Conservation (phyloP, 2,113 vertebrate species). For the Fukomys damarensis region DNA sequence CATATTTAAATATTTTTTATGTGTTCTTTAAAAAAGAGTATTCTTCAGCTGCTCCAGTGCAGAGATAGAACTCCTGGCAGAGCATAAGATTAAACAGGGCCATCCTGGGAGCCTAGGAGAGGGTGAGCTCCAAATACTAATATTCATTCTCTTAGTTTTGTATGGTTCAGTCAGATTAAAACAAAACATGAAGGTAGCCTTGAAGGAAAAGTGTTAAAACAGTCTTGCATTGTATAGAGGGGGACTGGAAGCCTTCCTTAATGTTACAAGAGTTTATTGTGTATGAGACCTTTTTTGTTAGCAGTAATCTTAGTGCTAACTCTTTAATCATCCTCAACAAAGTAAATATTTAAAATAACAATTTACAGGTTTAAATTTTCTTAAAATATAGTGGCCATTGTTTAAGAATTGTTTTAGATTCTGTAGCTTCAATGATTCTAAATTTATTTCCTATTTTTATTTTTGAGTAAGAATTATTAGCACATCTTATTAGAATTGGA, state of each 20-base stretch:
- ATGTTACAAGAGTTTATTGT: neutral
- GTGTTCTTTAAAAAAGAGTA: neutral
- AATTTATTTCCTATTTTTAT: conserved; percentile 41
- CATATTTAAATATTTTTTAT: neutral
- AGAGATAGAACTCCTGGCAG: neutral
- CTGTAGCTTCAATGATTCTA: conserved; percentile 28
- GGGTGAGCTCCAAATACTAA: neutral
- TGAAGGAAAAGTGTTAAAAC: neutral
- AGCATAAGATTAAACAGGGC: neutral
- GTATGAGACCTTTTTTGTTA: conserved; percentile 8
- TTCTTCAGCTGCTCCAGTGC: neutral
- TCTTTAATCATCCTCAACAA: conserved; percentile 35
- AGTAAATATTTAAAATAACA: conserved; percentile 37
- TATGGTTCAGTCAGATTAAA: conserved; percentile 30
- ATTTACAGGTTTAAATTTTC: conserved; percentile 43
- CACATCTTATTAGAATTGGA: neutral
- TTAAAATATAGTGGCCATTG: conserved; percentile 13
- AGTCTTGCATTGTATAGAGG: neutral
- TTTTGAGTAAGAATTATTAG: conserved; percentile 25
- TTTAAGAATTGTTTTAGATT: conserved; percentile 31
- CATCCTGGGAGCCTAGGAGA: neutral
- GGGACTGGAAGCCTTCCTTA: neutral
- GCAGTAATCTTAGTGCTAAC: neutral
- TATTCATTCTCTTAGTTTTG: neutral
- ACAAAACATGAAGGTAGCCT: neutral